A percentile compares a stretch with the other conserved stretches of the same genome.
These are phyloP conservation scores for Mixornis gularis DNA, from an alignment of 2,113 vertebrate genomes.

Conservation along the genomic window DNA sequence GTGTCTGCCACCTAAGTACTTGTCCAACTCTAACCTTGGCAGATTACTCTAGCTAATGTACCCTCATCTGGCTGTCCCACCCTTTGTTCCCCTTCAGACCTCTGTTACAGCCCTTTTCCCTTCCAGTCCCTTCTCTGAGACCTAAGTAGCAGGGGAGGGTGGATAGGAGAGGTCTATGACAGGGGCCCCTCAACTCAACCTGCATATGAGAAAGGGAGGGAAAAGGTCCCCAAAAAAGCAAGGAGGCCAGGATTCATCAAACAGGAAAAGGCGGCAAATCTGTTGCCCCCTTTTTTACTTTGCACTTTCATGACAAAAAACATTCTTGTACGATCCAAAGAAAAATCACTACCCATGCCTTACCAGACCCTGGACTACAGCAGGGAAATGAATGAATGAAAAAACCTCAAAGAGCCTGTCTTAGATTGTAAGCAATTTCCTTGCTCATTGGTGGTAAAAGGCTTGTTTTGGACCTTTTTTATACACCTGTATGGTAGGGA, in stretches of 20 bases:
- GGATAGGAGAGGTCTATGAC: background rate
- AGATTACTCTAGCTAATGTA: background rate
- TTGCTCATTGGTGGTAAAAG: background rate
- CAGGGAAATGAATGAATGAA: background rate
- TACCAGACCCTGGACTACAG: background rate
- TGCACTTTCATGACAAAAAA: background rate
- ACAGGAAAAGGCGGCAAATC: background rate
- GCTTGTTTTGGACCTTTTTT: background rate
- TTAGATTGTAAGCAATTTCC: background rate
- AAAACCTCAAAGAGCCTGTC: background rate
- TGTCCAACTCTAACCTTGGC: background rate
- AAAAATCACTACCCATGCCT: background rate
- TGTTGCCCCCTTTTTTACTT: background rate
- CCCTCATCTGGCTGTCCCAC: background rate
- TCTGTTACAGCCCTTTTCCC: background rate
- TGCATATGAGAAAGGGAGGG: background rate
- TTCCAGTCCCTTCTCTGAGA: background rate
- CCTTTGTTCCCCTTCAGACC: background rate
- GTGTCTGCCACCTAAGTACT: background rate
- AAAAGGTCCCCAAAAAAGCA: background rate
- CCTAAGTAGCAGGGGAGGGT: background rate
- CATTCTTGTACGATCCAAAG: background rate
- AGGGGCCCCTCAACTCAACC: background rate
- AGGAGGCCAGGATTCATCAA: fast-evolving
- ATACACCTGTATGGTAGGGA: background rate